Evolutionary conservation across 1,140 invertebrate species (phyloP).

Genomic region (Leptonema lineaticorne): DNA sequence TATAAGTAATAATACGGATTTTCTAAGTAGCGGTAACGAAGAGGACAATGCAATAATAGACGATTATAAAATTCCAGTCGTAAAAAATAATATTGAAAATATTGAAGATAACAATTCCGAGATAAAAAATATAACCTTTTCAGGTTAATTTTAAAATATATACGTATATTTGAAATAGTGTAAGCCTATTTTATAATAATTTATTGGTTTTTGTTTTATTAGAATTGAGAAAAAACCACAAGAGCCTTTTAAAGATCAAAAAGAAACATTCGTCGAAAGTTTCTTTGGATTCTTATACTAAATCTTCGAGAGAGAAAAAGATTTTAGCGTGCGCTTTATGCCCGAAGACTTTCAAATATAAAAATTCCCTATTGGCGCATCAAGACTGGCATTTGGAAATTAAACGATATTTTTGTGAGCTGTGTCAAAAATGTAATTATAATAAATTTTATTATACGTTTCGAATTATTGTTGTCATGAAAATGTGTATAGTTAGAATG

Average conservation of each 20-base stretch:
- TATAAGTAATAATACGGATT: too few relatives aligned
- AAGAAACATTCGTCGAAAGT: neutral
- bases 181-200: neutral
- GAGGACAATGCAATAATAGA: too few relatives aligned
- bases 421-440: constrained; percentile 38
- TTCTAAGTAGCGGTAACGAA: too few relatives aligned
- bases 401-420: constrained; percentile 40
- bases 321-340: constrained; percentile 34
- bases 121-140: neutral
- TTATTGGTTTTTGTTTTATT: neutral
- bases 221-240: neutral
- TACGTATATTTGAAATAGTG: neutral
- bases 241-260: neutral
- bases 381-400: constrained; percentile 40
- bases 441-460: neutral
- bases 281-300: neutral
- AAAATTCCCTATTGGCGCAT: constrained; percentile 30
- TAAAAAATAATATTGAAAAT: neutral
- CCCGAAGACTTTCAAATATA: constrained; percentile 34
- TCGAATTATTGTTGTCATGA: neutral
- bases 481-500: neutral
- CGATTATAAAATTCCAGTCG: neutral
- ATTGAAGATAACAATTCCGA: neutral
- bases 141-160: too few relatives aligned
- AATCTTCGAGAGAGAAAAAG: too few relatives aligned